Base-by-base conservation (phyloP, 2,797 vertebrate species). In the Crocodylus rhombifer region DNA sequence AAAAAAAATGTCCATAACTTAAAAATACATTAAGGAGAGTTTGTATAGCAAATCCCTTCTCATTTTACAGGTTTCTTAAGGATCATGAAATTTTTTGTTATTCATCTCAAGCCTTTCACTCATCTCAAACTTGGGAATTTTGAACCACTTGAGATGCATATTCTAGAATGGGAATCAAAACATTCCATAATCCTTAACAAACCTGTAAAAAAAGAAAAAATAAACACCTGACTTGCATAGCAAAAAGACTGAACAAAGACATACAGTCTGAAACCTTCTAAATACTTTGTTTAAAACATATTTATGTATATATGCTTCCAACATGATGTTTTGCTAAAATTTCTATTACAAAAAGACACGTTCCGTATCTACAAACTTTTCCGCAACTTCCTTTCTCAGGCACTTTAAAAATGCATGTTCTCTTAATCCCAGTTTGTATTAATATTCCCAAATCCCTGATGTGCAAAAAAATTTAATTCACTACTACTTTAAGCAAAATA, bases 141-240 rank as follows among this genome's bases (percentile, higher is more conserved):
- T 96, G 86, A 94, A 84, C 91, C 95, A 88, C 94, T 96, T 96
- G 93, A 96, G 93, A 88, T 93, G 75, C 96, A 95, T 94, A 88
- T 67, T 92, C 92, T 64, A 88, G 93, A 96, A 97, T 69, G 30
- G 80, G 92, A 97, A 95, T 80, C 77, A 97, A 95, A 97, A 96
- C 92, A 95, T 67, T 90, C 78, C 95, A 95, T 95, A 91, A 97
- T 97, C 90, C 91, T 88, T 95, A 94, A 94, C 77, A 55, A 96
- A 94, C 92, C 95, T 96, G 95, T 96, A 95, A 96, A 91, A 95
- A 95, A 93, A 88, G 95, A 96, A 96, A 94, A 97, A 97, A 97
- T 93, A 97, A 97, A 97, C 91, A 94, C 86, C 77, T 96, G 94
- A 86, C 80, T 96, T 94, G 80, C 73, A 91, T 69, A 78, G 88